Evolutionary conservation across 2,888 invertebrate genomes (phyloP), one percentile per base, ranked within the genome.

Genomic region (Drosophila anceps): DNA sequence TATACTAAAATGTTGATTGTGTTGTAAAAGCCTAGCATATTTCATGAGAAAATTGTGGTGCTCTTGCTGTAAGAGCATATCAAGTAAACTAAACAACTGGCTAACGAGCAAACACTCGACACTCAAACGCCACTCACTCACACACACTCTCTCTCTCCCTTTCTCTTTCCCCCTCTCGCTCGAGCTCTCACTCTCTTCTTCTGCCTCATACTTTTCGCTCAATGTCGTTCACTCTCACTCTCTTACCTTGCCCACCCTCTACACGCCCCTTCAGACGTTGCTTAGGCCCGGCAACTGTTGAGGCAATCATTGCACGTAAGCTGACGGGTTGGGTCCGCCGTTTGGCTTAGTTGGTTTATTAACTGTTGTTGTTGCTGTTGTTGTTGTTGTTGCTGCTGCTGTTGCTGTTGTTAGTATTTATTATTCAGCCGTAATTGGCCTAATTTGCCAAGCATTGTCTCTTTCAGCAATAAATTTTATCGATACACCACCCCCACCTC

Each of bases 361-460:
- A 66, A 58, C 60, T 63, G 63, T 43, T 58, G 48, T 64, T 68
- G 51, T 35, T 48, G 54, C n/a, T 33, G 24, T 39, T 57, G 41
- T 31, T 55, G 39, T 68, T 63, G 39, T 80, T 66, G 53, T 58
- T 61, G 53, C 18, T 54, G 41, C n/a, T 55, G 39, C n/a, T n/a
- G n/a, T n/a, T n/a, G n/a, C n/a, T n/a, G n/a, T 65, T 61, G 39
- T 72, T 66, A 59, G 53, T 54, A 73, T 87, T 81, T 73, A 87
- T 85, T 87, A 84, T 89, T 89, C 73, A 84, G 53, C 58, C 66
- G 73, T 87, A 85, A 85, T 85, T 89, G 90, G 78, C 66, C 77
- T 84, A 87, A 85, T 87, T 87, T 76, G 73, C 68, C 57, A 61
- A 69, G 65, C 69, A 71, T 76, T 82, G 85, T 84, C 79, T 75